These are phyloP conservation scores for Biston stratarius DNA, from an alignment of 2,888 invertebrate species.

Conservation along the genomic window DNA sequence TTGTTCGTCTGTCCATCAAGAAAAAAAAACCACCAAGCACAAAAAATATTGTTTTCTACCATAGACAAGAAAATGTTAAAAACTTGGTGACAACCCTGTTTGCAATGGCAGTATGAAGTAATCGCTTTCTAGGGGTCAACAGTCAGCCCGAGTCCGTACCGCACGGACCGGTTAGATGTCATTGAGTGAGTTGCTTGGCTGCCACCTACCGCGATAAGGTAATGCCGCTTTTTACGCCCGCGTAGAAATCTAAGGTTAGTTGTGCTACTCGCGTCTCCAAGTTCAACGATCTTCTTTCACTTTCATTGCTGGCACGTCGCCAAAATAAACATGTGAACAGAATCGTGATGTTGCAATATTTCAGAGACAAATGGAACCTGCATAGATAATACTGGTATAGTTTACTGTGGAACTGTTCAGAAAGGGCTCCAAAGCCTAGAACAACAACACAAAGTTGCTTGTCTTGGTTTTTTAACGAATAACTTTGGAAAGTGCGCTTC, in stretches of 20 bases:
- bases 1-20: no score
- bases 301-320: constrained; percentile 7
- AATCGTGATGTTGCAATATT: background rate
- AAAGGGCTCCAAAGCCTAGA: no score
- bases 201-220: constrained; percentile 16
- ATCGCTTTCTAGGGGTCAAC: constrained; percentile 45
- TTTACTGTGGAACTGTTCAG: no score
- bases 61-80: no score
- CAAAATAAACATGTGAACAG: background rate
- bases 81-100: constrained; percentile 14
- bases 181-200: constrained; percentile 34
- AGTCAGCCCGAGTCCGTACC: constrained; percentile 30
- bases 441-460: no score
- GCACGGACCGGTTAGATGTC: constrained; percentile 39
- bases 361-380: background rate
- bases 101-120: constrained; percentile 38
- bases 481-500: no score
- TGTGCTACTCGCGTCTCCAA: constrained; percentile 2
- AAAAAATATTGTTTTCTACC: no score
- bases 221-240: constrained; percentile 24
- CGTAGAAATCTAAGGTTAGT: constrained; percentile 25
- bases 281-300: constrained; percentile 25
- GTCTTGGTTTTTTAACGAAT: no score
- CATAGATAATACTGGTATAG: background rate
- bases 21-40: no score